These are phyloP conservation scores for Danio albolineatus DNA, from an alignment of 2,797 vertebrate genomes.

Conservation along the genomic window DNA sequence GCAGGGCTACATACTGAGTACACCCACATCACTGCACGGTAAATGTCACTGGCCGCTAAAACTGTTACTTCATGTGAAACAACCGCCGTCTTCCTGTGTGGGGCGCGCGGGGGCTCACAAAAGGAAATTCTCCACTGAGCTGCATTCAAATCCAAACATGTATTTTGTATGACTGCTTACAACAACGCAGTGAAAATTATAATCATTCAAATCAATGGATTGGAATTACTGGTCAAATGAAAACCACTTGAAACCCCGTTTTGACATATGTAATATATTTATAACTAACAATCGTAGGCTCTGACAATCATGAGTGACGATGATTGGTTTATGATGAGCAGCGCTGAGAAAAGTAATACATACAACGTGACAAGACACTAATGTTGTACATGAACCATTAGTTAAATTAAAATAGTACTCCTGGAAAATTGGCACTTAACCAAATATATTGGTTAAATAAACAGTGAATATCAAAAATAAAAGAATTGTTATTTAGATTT, in stretches of 20 bases:
- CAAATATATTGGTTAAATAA: neutral
- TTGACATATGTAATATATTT: neutral
- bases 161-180: neutral
- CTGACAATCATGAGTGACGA: neutral
- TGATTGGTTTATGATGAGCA: neutral
- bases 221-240: neutral
- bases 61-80: too few species aligned
- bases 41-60: neutral
- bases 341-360: slow-evolving; percentile 9
- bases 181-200: neutral
- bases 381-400: too few species aligned
- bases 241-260: too few species aligned
- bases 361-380: neutral
- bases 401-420: too few species aligned
- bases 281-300: neutral
- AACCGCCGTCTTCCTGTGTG: neutral
- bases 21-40: slow-evolving; percentile 47
- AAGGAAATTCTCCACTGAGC: neutral
- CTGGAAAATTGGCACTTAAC: neutral
- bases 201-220: neutral
- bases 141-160: neutral
- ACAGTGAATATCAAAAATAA: neutral
- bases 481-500: neutral
- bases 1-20: slow-evolving; percentile 26
- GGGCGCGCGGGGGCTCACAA: neutral